phyloP scores from a whole-genome alignment of 2,888 invertebrate genomes.

The Drosophila ezoana region DNA sequence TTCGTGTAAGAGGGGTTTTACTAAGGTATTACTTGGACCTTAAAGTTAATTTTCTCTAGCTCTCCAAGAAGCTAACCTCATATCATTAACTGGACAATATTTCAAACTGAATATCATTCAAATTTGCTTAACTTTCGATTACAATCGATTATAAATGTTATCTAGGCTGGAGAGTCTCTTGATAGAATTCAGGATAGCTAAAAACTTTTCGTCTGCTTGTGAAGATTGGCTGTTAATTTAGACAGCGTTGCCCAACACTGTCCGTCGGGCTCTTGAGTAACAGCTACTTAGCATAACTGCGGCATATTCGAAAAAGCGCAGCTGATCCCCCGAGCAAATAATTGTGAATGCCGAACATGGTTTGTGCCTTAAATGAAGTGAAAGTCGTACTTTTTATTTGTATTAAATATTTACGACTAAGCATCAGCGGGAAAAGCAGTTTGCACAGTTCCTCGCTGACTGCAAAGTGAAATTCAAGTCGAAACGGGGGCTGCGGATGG shows the following conservation, averaged over 20 bases:
- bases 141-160: too few species aligned
- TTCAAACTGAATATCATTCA: too few species aligned
- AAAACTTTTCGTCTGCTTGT: neutral
- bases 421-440: slow-evolving; percentile 56
- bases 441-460: slow-evolving; percentile 41
- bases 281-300: slow-evolving; percentile 25
- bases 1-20: too few species aligned
- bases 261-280: neutral
- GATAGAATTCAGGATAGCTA: too few species aligned
- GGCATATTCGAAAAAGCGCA: slow-evolving; percentile 25
- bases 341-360: slow-evolving; percentile 42
- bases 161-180: too few species aligned
- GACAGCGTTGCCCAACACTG: slow-evolving; percentile 1
- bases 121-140: too few species aligned
- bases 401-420: slow-evolving; percentile 70
- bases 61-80: too few species aligned
- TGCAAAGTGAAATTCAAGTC: slow-evolving; percentile 65
- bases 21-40: too few species aligned
- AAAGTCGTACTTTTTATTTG: slow-evolving; percentile 73
- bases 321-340: slow-evolving; percentile 29
- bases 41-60: too few species aligned
- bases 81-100: too few species aligned
- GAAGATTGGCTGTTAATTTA: neutral
- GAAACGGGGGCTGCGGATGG: slow-evolving; percentile 2
- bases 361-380: slow-evolving; percentile 67